A percentile compares a stretch with the other conserved stretches of the same genome.
These are phyloP conservation scores for Phenganax marumi DNA, from an alignment of 92 coral and sea anemone species.

Conservation along the genomic window DNA sequence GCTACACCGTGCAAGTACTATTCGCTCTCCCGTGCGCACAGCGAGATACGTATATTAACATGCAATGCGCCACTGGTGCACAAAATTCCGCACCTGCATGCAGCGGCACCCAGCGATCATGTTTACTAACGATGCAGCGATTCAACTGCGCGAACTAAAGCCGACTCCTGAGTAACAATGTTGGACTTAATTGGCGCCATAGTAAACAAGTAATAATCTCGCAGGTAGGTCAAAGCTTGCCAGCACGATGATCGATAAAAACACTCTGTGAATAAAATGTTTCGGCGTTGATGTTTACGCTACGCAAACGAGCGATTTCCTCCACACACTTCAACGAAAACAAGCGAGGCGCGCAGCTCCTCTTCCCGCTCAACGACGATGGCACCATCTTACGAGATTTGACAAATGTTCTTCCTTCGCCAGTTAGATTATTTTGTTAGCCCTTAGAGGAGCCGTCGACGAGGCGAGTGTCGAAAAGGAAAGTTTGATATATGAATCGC, in stretches of 20 bases:
- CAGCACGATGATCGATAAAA: background rate
- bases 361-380: background rate
- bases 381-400: background rate
- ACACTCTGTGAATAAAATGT: background rate
- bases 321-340: background rate
- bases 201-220: constrained; percentile 1
- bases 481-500: constrained; percentile 34
- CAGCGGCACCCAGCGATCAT: constrained; percentile 5
- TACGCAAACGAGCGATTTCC: background rate
- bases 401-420: constrained; percentile 1
- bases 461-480: constrained; percentile 34
- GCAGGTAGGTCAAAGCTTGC: constrained; percentile 40
- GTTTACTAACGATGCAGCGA: constrained; percentile 25
- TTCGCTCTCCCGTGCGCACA: constrained; percentile 38
- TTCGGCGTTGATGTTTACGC: constrained; percentile 8
- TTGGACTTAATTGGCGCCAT: constrained; percentile 32
- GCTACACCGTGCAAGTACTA: constrained; percentile 7
- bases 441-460: constrained; percentile 26
- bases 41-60: constrained; percentile 17
- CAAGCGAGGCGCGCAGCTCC: background rate
- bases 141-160: constrained; percentile 24
- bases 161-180: constrained; percentile 18
- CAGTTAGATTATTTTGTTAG: constrained; percentile 42
- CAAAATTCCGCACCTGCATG: constrained; percentile 6
- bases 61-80: constrained; percentile 19